Base-by-base conservation (phyloP, 2,113 vertebrate genomes). In the Chionomys nivalis region DNA sequence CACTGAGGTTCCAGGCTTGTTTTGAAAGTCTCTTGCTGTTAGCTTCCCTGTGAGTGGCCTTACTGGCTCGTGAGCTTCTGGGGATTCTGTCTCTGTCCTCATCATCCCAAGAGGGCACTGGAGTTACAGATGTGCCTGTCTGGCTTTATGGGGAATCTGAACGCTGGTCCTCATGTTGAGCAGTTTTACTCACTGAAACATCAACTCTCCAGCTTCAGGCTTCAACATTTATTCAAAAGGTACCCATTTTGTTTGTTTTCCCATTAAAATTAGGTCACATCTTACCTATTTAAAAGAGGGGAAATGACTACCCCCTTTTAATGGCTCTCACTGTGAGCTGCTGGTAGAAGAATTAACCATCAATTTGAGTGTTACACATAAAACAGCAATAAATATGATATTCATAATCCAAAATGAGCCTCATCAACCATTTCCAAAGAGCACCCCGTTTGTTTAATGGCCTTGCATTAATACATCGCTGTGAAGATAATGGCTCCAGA, bases 361-460 rank as follows among this genome's bases (percentile, higher is more conserved):
- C 87, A 76, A 76, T 94, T 93, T 94, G 72, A 95, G 52, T 55
- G 88, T 93, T 76, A 87, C 73, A 96, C 94, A 92, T 96, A 97
- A 97, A 96, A 92, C 85, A 93, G 94, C 93, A 94, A 92, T 96
- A 96, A 96, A 95, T 96, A 96, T 78, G 76, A 85, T 95, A 96
- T 96, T 94, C 95, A 95, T 94, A 96, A 94, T 90, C 92, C 55
- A 58, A 96, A 97, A 96, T 96, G 87, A 96, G 68, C 72, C 93
- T 93, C 87, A 96, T 94, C 87, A 93, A 68, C 75, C 89, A 92
- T 92, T 93, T 95, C 90, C 68, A 49, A 96, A 94, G 92, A 91
- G 96, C 58, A 97, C 72, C 70, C 70, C 70, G 94, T 96, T 78
- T 94, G 91, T 95, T 94, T 97, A 94, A 94, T 95, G 88, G 87